A percentile compares a stretch with the other conserved stretches of the same genome.
These are phyloP conservation scores for Orchesella flavescens DNA, from an alignment of 2,888 invertebrate genomes.

Conservation along the genomic window DNA sequence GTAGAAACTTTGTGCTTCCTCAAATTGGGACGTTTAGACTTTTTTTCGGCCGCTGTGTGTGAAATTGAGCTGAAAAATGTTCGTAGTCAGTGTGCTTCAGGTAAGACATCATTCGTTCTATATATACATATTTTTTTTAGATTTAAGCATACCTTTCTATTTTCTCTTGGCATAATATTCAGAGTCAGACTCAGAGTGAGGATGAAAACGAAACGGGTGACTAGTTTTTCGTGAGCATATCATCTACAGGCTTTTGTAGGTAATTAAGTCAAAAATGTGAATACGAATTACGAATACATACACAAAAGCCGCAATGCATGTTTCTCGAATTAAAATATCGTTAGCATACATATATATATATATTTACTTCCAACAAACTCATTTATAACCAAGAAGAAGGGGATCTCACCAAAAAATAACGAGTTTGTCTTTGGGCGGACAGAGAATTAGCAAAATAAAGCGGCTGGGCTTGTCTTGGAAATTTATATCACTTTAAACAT, in stretches of 20 bases:
- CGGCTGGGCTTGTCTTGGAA: no score
- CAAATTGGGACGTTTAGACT: constrained; percentile 25
- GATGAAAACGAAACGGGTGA: no score
- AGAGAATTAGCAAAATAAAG: neutral
- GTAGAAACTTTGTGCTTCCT: constrained; percentile 33
- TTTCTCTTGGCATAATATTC: no score
- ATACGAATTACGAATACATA: neutral
- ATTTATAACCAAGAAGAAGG: neutral
- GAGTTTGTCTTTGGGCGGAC: constrained; percentile 27
- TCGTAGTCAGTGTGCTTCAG: constrained; percentile 63
- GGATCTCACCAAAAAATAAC: neutral
- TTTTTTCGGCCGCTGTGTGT: constrained; percentile 15
- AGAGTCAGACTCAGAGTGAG: no score
- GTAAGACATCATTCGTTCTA: constrained; percentile 46
- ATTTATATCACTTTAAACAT: no score
- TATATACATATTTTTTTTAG: neutral
- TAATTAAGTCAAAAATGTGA: neutral
- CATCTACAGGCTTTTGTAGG: no score
- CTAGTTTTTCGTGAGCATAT: no score
- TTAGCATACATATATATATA: no score
- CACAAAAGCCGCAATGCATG: neutral
- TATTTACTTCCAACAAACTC: constrained; percentile 7
- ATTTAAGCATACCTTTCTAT: no score
- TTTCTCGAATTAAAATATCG: constrained; percentile 32
- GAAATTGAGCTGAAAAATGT: constrained; percentile 62